Evolutionary conservation across 2,888 invertebrate species (phyloP).

Genomic region (Chesias legatella): DNA sequence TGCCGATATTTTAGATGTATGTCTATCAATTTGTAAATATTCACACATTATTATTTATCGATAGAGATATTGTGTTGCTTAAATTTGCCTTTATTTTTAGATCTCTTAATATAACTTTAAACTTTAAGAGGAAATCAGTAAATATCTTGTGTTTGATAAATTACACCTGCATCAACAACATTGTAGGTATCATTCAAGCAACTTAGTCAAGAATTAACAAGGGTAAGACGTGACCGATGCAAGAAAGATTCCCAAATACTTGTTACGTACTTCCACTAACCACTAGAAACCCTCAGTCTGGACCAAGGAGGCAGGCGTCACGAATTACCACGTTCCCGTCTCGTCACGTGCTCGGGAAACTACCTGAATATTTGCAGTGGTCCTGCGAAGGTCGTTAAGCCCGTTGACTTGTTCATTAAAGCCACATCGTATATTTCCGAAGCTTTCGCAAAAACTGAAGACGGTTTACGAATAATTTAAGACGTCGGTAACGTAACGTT

Average conservation of each 20-base stretch:
- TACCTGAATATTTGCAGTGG: slow-evolving; percentile 23
- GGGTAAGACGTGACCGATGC: slow-evolving; percentile 13
- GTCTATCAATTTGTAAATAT: too few species aligned
- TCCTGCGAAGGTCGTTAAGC: slow-evolving; percentile 15
- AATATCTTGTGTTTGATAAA: too few species aligned
- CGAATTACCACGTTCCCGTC: slow-evolving; percentile 25
- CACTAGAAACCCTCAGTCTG: slow-evolving; percentile 21
- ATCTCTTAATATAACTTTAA: too few species aligned
- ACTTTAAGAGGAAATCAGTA: too few species aligned
- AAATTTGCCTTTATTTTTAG: too few species aligned
- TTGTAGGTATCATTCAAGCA: too few species aligned
- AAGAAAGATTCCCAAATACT: slow-evolving; percentile 9
- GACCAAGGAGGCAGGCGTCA: slow-evolving; percentile 20
- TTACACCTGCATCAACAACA: too few species aligned
- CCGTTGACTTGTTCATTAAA: slow-evolving; percentile 16
- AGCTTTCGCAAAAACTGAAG: slow-evolving; percentile 10
- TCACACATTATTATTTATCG: too few species aligned
- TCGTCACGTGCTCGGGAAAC: slow-evolving; percentile 25
- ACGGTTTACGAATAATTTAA: slow-evolving; percentile 8
- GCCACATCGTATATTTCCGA: slow-evolving; percentile 18
- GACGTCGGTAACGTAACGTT: slow-evolving; percentile 11
- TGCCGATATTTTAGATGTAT: too few species aligned
- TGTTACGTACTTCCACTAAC: slow-evolving; percentile 7
- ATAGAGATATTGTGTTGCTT: too few species aligned
- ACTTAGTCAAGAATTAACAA: neutral